These are phyloP conservation scores for Abscondita cerata DNA, from an alignment of 2,888 invertebrate species.

Conservation along the genomic window DNA sequence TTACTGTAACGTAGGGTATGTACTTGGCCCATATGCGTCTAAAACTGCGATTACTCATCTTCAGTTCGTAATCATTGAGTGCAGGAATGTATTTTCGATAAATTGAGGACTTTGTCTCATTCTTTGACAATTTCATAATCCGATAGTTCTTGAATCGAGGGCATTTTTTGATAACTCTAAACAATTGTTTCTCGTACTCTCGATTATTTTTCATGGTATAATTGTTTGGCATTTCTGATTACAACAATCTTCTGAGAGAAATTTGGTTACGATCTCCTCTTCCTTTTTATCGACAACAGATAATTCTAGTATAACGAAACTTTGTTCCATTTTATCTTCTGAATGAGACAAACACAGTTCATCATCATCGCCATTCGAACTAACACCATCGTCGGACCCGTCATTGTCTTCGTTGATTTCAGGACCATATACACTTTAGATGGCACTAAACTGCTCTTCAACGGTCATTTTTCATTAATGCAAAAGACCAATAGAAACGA, in stretches of 20 bases:
- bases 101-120: too few species aligned
- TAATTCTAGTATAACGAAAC: constrained; percentile 1
- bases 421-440: not conserved
- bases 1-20: too few species aligned
- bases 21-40: too few species aligned
- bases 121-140: too few species aligned
- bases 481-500: not conserved
- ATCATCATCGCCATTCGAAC: constrained; percentile 4
- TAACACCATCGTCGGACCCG: not conserved
- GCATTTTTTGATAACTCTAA: not conserved
- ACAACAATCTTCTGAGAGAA: constrained; percentile 9
- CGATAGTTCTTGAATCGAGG: not conserved
- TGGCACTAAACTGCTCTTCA: not conserved
- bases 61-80: too few species aligned
- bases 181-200: constrained; percentile 7
- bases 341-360: not conserved
- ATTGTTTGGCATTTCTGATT: constrained; percentile 7
- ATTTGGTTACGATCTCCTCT: constrained; percentile 9
- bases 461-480: not conserved
- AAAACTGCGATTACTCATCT: too few species aligned
- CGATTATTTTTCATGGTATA: constrained; percentile 8
- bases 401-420: not conserved
- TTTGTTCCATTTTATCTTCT: not conserved
- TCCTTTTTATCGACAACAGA: constrained; percentile 8
- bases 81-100: too few species aligned